Evolutionary conservation across 2,797 vertebrate genomes (phyloP).

Genomic region (Graptemys geographica): DNA sequence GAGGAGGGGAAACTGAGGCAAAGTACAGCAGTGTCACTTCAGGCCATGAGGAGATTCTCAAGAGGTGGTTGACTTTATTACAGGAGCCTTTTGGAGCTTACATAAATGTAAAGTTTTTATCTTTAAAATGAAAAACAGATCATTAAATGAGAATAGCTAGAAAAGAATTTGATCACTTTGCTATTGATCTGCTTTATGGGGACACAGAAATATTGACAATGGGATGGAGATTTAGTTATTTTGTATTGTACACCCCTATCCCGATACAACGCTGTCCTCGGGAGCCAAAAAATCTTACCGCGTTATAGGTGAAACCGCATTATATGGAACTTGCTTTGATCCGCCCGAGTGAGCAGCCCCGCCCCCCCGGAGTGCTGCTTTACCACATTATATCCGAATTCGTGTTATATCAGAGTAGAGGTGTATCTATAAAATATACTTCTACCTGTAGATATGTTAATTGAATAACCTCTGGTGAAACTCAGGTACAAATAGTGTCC

Average conservation of each 20-base stretch:
- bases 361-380: too few species aligned
- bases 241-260: not conserved
- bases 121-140: not conserved
- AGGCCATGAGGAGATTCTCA: too few species aligned
- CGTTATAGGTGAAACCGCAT: too few species aligned
- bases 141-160: not conserved
- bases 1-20: too few species aligned
- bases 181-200: not conserved
- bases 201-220: not conserved
- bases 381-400: too few species aligned
- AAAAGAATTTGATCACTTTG: conserved; percentile 39
- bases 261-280: too few species aligned
- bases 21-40: too few species aligned
- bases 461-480: not conserved
- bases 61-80: not conserved
- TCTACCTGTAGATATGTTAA: not conserved
- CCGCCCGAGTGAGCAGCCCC: too few species aligned
- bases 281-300: too few species aligned
- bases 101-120: rapidly evolving
- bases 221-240: not conserved
- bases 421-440: not conserved
- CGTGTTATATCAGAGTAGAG: too few species aligned
- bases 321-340: too few species aligned
- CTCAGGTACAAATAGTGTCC: not conserved
- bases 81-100: not conserved